Evolutionary conservation across 2,797 vertebrate genomes (phyloP).

Genomic region (Helarctos malayanus): DNA sequence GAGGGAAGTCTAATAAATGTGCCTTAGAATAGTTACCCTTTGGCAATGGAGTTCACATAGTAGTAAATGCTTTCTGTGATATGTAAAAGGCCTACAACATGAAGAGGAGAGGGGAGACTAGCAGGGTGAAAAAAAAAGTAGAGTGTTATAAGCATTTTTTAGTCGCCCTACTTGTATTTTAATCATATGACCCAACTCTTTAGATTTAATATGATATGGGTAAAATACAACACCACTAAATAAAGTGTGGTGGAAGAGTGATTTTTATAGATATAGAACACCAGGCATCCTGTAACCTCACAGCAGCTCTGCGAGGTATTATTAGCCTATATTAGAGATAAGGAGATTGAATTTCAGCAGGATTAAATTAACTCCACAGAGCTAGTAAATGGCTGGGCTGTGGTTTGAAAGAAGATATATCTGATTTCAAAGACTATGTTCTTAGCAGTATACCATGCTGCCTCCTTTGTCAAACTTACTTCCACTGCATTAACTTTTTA

Average conservation of each 20-base stretch:
- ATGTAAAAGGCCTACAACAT: background rate
- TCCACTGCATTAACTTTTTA: background rate
- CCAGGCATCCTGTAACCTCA: background rate
- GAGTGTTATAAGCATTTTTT: background rate
- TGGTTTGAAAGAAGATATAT: background rate
- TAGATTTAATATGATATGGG: background rate
- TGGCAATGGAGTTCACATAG: background rate
- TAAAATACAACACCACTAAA: background rate
- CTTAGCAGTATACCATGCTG: background rate
- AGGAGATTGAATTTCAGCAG: background rate
- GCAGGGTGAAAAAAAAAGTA: background rate
- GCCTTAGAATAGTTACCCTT: background rate
- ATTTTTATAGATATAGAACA: background rate
- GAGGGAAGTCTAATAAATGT: background rate
- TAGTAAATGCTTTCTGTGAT: background rate
- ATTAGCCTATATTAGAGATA: background rate
- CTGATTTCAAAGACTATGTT: background rate
- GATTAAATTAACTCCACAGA: background rate
- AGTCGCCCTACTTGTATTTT: background rate
- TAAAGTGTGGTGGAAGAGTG: background rate
- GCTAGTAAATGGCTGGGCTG: background rate
- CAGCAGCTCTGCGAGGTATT: background rate
- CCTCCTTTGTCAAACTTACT: background rate
- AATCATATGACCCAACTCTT: background rate
- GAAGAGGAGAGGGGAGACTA: background rate